Base-by-base conservation (phyloP, 2,113 vertebrate species). In the Jacana jacana region DNA sequence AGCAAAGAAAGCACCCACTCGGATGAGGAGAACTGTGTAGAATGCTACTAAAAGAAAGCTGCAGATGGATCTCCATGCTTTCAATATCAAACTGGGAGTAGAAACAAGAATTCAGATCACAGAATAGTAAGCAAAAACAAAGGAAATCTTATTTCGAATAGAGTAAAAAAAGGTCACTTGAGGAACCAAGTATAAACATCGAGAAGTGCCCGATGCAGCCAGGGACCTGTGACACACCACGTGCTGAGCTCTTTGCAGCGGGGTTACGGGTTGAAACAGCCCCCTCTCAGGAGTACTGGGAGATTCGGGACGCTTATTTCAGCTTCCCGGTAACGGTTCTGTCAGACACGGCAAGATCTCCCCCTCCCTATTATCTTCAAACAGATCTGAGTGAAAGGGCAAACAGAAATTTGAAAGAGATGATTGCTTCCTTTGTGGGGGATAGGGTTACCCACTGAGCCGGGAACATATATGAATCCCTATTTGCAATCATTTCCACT, bases 401-500 rank as follows among this genome's bases (percentile, higher is more conserved):
- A 98, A 98, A 98, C 97, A 98, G 98, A 97, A 97, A 98, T 98
- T 91, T 97, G 97, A 98, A 98, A 98, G 97, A 91, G 48, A 96
- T 98, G 97, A 98, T 98, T 98, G 97, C 98, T 98, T 97, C 97
- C 96, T 98, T 98, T 98, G 97, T 97, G 95, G 96, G 97, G 95
- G 89, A 98, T 78, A 96, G 40, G 80, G 97, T 95, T 95, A 97
- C 98, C 98, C 97, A 97, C 97, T 94, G 98, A 97, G 98, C 97
- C 85, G 95, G 97, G 95, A 97, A 97, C 98, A 97, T 97, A 97
- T 69, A 98, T 95, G 97, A 98, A 98, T 98, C 97, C 97, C 92
- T 94, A 98, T 98, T 98, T 98, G 98, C 98, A 98, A 98, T 98
- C 96, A 98, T 98, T 98, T 98, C 97, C 98, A 98, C 98, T 98